Base-by-base conservation (phyloP, 2,797 vertebrate genomes). In the Spea hammondii region DNA sequence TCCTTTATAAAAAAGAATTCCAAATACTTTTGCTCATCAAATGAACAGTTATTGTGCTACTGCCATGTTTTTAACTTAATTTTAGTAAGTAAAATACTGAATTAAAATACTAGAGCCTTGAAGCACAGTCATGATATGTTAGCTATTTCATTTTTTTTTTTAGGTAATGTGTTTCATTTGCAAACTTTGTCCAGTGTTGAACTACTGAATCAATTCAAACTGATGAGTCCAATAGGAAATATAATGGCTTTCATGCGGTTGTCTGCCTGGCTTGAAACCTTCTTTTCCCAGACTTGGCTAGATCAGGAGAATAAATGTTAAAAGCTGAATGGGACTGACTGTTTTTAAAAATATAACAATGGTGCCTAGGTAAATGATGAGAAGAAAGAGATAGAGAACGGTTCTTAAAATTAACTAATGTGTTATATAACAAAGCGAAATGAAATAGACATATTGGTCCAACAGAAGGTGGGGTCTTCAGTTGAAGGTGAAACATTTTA, bases 141-240 rank as follows among this genome's bases (percentile, higher is more conserved):
- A 8, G 51, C 9, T 54, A 64, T 62, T 75, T 67, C 50, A 7
- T 46, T 32, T 64, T 50, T 49, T 14, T 67, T 72, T 59, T 57
- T 6, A 32, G 13, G 6, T 65, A 12, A 71, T 66, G 17, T 60
- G 57, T 67, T 53, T 79, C 48, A 62, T 17, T 69, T 70, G 50
- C 7, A 64, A 66, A 60, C 45, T 45, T n/a, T 32, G 64, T 54
- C 66, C 78, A 70, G 66, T 55, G 53, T 64, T 48, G 47, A 67
- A 64, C 65, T 60, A 60, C 32, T 60, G 46, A 79, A 53, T 73
- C 53, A 70, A 64, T 13, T 54, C 50, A 60, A 49, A 51, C 66
- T 74, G 68, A 74, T 79, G 69, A 60, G 50, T 74, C 72, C 72
- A 74, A 74, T 68, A 79, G 57, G 70, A 79, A 74, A 68, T 60